phyloP scores from a whole-genome alignment of 2,113 vertebrate species.

The Limnothrissa miodon region DNA sequence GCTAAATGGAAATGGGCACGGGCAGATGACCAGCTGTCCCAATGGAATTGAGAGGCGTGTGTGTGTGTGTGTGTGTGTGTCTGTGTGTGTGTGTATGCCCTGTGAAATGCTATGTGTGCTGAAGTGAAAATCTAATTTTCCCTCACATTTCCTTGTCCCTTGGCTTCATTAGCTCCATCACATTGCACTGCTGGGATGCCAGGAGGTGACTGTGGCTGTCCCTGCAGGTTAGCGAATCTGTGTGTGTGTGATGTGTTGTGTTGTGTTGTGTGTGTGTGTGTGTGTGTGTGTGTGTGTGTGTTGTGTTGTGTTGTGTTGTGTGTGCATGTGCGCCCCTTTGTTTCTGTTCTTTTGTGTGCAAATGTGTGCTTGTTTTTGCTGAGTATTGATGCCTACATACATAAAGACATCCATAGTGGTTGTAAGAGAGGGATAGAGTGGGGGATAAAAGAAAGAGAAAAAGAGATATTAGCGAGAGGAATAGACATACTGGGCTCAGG shows the following conservation, averaged over 20 bases:
- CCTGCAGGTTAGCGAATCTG: neutral
- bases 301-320: neutral
- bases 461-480: no score
- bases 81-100: neutral
- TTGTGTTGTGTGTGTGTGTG: neutral
- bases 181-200: neutral
- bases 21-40: neutral
- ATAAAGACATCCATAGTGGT: neutral
- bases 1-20: neutral
- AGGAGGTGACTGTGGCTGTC: neutral
- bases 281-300: neutral
- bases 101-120: conserved; percentile 24
- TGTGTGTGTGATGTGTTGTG: neutral
- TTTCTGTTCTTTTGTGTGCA: neutral
- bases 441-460: neutral
- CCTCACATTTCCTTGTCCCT: conserved; percentile 23
- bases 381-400: neutral
- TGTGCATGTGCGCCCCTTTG: neutral
- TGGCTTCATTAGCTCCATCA: conserved; percentile 17
- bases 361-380: neutral
- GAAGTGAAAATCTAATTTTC: conserved; percentile 40
- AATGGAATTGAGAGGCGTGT: neutral
- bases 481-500: neutral
- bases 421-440: neutral
- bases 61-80: conserved; percentile 3